These are phyloP conservation scores for Cinara cedri DNA, from an alignment of 2,888 invertebrate genomes.

Conservation along the genomic window DNA sequence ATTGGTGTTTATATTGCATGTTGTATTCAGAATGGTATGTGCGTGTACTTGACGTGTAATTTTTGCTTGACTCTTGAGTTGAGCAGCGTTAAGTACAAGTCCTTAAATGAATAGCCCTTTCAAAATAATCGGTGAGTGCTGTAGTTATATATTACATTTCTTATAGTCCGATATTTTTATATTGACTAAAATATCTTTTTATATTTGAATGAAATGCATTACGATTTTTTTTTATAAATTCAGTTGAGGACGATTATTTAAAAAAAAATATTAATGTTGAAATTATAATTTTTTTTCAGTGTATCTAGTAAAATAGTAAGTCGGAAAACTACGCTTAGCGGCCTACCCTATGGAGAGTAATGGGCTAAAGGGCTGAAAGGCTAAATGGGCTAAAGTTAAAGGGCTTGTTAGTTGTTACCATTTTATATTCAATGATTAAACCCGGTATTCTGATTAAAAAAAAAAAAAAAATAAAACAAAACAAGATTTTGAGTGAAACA, in stretches of 20 bases:
- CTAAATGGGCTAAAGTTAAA: too few relatives aligned
- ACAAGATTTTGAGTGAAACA: too few relatives aligned
- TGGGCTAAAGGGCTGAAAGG: too few relatives aligned
- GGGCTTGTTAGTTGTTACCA: too few relatives aligned
- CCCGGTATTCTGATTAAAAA: too few relatives aligned
- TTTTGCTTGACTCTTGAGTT: background rate
- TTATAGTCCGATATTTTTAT: background rate
- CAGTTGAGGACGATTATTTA: background rate
- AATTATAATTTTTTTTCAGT: too few relatives aligned
- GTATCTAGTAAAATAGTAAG: too few relatives aligned
- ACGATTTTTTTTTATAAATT: background rate
- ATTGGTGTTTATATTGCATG: background rate
- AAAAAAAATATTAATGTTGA: too few relatives aligned
- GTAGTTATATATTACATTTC: background rate
- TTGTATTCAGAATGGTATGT: background rate
- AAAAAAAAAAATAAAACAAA: too few relatives aligned
- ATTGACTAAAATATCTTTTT: background rate
- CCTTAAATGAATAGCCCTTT: background rate
- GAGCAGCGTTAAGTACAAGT: conserved; percentile 13
- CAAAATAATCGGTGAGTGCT: background rate
- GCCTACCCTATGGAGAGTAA: too few relatives aligned
- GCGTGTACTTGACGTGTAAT: conserved; percentile 28
- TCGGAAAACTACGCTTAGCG: too few relatives aligned
- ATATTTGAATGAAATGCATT: background rate
- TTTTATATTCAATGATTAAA: too few relatives aligned